Evolutionary conservation across 1,140 invertebrate species (phyloP), one percentile per base, ranked within the genome.

Genomic region (Polypedilum vanderplanki): DNA sequence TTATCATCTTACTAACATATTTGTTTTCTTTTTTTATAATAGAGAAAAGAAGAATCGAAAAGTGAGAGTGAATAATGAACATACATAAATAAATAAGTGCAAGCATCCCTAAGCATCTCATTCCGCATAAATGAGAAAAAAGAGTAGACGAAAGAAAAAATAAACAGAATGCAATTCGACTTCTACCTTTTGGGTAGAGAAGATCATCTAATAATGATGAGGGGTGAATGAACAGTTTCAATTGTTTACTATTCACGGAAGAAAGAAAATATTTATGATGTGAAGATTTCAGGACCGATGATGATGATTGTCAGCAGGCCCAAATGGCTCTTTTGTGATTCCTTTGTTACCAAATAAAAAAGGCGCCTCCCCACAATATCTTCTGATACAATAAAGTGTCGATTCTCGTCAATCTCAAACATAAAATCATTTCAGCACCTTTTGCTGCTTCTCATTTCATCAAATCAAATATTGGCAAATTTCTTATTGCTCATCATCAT

Each of bases 101-200:
- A 15, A n/a, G 46, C 46, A 57, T 57, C 46, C 46, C 46, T 57
- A n/a, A 57, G 15, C 46, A 57, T 57, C 46, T n/a, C 46, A 57
- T n/a, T 57, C 12, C 46, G n/a, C 46, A 57, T 15, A 12, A 9
- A 46, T 15, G 24, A 46, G 9, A 46, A 57, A n/a, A 57, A 57
- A 57, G 46, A 57, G 46, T 57, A 57, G 12, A 12, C n/a, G n/a
- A 57, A 57, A 33, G 24, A 33, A 57, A n/a, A 57, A 57, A 70
- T 70, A 70, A 70, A 70, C 65, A 70, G 10, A 70, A 70, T 70
- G 65, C 65, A 70, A 18, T 70, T 20, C 65, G 12, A 12, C 41
- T 46, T 46, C 41, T 46, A 12, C 41, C 41, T 57, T 15, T 15
- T 33, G 24, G n/a, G 2, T 18, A 70, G n/a, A 70, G n/a, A 70